These are phyloP conservation scores for Carollia perspicillata DNA, from an alignment of 2,113 vertebrate genomes.

Conservation along the genomic window DNA sequence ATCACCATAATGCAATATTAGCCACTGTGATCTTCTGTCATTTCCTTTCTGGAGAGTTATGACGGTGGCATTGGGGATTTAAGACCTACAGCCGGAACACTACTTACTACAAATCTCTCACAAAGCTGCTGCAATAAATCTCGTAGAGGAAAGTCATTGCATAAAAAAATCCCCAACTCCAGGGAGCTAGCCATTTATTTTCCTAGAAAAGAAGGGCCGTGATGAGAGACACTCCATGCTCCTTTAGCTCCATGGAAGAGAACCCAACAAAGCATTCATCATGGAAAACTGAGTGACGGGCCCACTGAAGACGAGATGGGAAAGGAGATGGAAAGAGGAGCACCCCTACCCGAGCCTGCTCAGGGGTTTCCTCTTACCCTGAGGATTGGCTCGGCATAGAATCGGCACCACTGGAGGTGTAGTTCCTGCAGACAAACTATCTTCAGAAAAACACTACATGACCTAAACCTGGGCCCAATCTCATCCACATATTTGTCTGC, in stretches of 20 bases:
- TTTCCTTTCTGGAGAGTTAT: constrained; percentile 79
- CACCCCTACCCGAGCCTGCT: background rate
- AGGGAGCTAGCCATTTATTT: constrained; percentile 77
- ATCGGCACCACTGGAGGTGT: background rate
- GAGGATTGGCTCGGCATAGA: background rate
- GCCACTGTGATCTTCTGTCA: constrained; percentile 77
- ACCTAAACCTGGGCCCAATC: background rate
- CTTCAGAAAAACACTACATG: background rate
- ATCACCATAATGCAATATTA: constrained; percentile 81
- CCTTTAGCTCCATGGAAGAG: constrained; percentile 56
- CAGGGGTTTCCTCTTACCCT: background rate
- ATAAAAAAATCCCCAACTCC: constrained; percentile 59
- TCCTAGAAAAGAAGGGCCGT: constrained; percentile 56
- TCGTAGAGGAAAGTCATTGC: constrained; percentile 74
- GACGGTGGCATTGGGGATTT: constrained; percentile 67
- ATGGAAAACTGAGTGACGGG: constrained; percentile 26
- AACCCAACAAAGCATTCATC: constrained; percentile 68
- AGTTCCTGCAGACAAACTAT: background rate
- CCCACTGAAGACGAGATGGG: background rate
- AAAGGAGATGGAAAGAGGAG: background rate
- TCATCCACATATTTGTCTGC: background rate
- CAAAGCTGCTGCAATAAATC: constrained; percentile 81
- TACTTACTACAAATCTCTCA: constrained; percentile 81
- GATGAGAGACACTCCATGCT: constrained; percentile 59
- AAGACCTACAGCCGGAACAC: constrained; percentile 76